Percentiles rank a stretch among this genome's conserved stretches.
Conservation (phyloP, 2,888 invertebrate species). For the Mayetiola destructor region DNA sequence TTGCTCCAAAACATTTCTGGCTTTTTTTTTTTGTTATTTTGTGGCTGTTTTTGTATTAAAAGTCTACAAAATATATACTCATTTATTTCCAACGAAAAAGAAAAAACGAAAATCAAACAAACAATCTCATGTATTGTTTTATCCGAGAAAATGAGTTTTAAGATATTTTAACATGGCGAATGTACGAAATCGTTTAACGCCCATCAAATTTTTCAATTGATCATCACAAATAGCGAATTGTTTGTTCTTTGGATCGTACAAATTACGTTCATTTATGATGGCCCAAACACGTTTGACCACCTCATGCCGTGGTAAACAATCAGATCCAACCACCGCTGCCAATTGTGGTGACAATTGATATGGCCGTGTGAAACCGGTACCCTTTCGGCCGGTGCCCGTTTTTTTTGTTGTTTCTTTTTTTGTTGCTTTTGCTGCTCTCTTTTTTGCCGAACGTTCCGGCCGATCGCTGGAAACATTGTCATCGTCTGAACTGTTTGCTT, state of each 20-base stretch:
- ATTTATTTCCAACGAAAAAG: too few relatives aligned
- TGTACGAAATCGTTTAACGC: slow-evolving; percentile 80
- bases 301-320: slow-evolving; percentile 73
- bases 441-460: not conserved
- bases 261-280: slow-evolving; percentile 74
- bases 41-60: too few relatives aligned
- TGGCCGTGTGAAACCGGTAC: slow-evolving; percentile 62
- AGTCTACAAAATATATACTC: too few relatives aligned
- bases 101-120: not conserved
- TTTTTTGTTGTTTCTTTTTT: not conserved
- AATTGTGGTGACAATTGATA: slow-evolving; percentile 74
- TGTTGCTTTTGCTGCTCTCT: not conserved
- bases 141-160: slow-evolving; percentile 71
- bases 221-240: slow-evolving; percentile 91
- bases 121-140: slow-evolving; percentile 20
- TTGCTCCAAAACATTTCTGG: too few relatives aligned
- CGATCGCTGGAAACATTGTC: not conserved
- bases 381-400: slow-evolving; percentile 24
- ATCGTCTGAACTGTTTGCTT: not conserved
- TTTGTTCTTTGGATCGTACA: slow-evolving; percentile 87
- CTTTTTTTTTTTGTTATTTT: too few relatives aligned
- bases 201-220: slow-evolving; percentile 75
- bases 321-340: slow-evolving; percentile 63
- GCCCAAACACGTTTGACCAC: slow-evolving; percentile 84
- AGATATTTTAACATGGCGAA: slow-evolving; percentile 97